Evolutionary conservation across 2,888 invertebrate species (phyloP).

Genomic region (Amaurobius ferox): DNA sequence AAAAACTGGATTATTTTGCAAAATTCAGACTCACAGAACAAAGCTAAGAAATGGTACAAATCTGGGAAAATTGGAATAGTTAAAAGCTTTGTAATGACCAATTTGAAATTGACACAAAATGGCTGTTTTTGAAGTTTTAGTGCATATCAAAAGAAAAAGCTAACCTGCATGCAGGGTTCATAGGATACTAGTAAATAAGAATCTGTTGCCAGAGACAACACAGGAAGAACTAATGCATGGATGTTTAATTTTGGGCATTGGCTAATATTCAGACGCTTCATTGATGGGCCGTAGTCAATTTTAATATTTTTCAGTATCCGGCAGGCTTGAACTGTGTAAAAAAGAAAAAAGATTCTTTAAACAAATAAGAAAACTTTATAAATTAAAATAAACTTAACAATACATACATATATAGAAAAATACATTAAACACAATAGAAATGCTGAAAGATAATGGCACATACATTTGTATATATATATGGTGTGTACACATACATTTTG

Average conservation of each 20-base stretch:
- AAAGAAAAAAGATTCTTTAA: not conserved
- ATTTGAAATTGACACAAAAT: too few species aligned
- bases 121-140: too few species aligned
- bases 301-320: conserved; percentile 60
- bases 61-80: too few species aligned
- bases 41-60: too few species aligned
- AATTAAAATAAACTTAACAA: not conserved
- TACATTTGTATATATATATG: too few species aligned
- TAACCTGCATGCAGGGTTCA: conserved; percentile 64
- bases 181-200: conserved; percentile 33
- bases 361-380: not conserved
- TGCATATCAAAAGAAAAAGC: too few species aligned
- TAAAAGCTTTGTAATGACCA: not conserved
- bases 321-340: conserved; percentile 66
- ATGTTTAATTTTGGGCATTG: conserved; percentile 59
- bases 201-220: conserved; percentile 15
- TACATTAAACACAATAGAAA: too few species aligned
- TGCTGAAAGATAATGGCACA: too few species aligned
- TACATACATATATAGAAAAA: too few species aligned
- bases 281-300: conserved; percentile 29
- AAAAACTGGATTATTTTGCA: too few species aligned
- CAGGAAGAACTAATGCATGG: conserved; percentile 4
- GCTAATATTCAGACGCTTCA: conserved; percentile 44
- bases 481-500: too few species aligned
- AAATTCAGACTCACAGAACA: too few species aligned